Base-by-base conservation (phyloP, 2,113 vertebrate genomes). In the Lampris incognitus region DNA sequence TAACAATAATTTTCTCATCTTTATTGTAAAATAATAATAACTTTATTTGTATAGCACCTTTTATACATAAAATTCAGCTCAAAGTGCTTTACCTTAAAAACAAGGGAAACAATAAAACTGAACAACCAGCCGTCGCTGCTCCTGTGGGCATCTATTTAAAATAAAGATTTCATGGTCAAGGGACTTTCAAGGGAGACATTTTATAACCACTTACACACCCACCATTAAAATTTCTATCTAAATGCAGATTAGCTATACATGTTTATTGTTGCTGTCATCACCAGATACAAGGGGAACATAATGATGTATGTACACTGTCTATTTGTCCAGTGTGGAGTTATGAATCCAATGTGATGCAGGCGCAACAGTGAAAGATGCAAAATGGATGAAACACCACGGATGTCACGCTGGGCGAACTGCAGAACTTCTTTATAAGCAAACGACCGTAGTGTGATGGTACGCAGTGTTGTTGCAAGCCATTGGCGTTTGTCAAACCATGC, bases 191-290 rank as follows among this genome's bases (percentile, higher is more conserved):
- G 44, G 4, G 56, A 83, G 62, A 24, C 50, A 66, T 56, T 13
- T 24, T 64, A 48, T 9, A 58, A 57, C 11, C 50, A 51, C 55
- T 10, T 56, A 2, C 65, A 51, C 10, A 67, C 10, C 48, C 9
- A 6, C 56, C 38, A 49, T 73, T 4, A 79, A 61, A 51, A 37
- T 56, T n/a, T 64, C 24, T 40, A 51, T 68, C 64, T 63, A 36
- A 78, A 65, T 69, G n/a, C 64, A 42, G 11, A 54, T n/a, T 4
- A 50, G 50, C 39, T 24, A 24, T 4, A 38, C 8, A 42, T 50
- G 39, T 46, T 39, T 36, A 46, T 10, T 60, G 24, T 51, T 48
- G 44, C 52, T 44, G 66, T 0, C 5, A 11, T 46, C 44, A 46
- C 7, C 7, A 7, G 44, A 46, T 46, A 7, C 44, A 5, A 46